Conservation (phyloP, 2,113 vertebrate species). For the Neolamprologus longior region DNA sequence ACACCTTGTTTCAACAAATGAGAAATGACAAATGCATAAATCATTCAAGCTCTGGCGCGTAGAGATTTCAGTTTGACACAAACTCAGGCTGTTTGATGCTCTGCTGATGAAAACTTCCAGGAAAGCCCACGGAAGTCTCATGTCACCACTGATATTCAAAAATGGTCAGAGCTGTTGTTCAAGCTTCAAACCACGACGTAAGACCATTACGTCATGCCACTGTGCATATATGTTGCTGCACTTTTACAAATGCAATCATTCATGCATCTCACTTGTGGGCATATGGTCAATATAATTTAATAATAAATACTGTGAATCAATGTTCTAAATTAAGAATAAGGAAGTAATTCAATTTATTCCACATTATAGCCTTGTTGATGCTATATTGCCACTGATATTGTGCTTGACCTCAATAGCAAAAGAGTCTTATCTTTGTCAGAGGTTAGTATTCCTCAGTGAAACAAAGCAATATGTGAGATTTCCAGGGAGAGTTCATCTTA, state of each 20-base stretch:
- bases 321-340: not conserved
- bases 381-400: not conserved
- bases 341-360: not conserved
- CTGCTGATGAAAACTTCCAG: conserved; percentile 45
- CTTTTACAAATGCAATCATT: not conserved
- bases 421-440: not conserved
- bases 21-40: conserved; percentile 75
- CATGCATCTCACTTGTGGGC: not conserved
- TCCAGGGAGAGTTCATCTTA: conserved; percentile 26
- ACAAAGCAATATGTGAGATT: conserved; percentile 36
- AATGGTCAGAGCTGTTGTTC: not conserved
- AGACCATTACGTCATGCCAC: not conserved
- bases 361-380: not conserved
- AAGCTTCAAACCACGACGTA: not conserved
- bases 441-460: conserved; percentile 26
- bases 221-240: not conserved
- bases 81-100: conserved; percentile 37
- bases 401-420: conserved; percentile 5
- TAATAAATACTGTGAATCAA: not conserved
- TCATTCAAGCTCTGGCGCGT: conserved; percentile 65
- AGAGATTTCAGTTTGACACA: conserved; percentile 56
- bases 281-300: not conserved
- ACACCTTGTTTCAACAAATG: conserved; percentile 74
- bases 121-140: not conserved
- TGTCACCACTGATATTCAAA: not conserved